Percentiles rank a stretch among this genome's conserved stretches.
These are phyloP conservation scores for Cryptotermes secundus DNA, from an alignment of 1,140 invertebrate genomes.

Conservation along the genomic window DNA sequence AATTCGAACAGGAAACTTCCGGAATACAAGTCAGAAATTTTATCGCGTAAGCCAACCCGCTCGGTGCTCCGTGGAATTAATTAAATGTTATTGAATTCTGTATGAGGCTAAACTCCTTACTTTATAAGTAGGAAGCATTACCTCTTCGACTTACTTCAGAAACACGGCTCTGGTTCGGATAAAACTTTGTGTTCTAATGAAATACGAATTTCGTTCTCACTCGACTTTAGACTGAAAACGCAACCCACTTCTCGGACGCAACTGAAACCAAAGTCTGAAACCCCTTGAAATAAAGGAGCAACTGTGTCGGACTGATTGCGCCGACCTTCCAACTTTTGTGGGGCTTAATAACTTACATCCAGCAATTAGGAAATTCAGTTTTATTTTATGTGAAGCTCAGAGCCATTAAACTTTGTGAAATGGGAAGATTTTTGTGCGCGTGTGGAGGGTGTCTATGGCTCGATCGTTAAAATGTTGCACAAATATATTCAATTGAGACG, in stretches of 20 bases:
- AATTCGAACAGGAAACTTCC: too few species aligned
- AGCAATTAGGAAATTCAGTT: neutral
- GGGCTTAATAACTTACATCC: neutral
- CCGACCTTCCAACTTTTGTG: neutral
- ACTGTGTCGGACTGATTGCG: neutral
- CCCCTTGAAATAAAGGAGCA: neutral
- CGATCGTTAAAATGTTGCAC: neutral
- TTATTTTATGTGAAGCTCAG: neutral
- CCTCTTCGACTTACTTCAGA: neutral
- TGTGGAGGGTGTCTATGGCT: neutral
- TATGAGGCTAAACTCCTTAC: neutral
- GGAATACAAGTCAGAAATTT: too few species aligned
- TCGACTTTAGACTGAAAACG: neutral
- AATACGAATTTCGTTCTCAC: neutral
- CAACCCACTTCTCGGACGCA: neutral
- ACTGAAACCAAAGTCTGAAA: neutral
- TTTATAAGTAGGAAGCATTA: neutral
- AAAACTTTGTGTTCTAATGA: neutral
- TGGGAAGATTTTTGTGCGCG: neutral
- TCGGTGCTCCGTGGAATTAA: too few species aligned
- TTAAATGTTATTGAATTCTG: too few species aligned
- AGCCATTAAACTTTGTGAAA: neutral
- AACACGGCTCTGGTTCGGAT: neutral
- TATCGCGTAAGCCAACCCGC: too few species aligned
- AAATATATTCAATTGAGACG: neutral